Conservation (phyloP, 2,797 vertebrate genomes). For the Lindbergichthys nudifrons region DNA sequence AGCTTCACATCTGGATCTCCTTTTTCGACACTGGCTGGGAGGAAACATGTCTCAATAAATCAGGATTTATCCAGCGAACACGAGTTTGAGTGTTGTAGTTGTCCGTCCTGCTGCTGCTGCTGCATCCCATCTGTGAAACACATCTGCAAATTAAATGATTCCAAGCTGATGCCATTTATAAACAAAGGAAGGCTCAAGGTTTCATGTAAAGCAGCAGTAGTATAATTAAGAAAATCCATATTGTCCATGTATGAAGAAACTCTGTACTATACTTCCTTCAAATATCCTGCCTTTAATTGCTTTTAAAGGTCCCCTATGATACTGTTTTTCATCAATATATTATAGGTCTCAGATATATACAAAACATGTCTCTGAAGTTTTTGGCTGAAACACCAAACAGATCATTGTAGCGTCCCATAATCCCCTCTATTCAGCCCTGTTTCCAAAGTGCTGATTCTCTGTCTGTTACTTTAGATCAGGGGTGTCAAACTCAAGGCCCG, state of each 20-base stretch:
- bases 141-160: conserved; percentile 55
- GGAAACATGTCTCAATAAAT: conserved; percentile 63
- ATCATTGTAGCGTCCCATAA: too few species aligned
- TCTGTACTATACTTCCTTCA: background rate
- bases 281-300: conserved; percentile 17
- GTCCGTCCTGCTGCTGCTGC: conserved; percentile 14
- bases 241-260: background rate
- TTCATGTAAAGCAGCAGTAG: background rate
- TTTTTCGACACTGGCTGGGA: conserved; percentile 47
- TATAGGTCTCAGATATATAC: too few species aligned
- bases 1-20: conserved; percentile 58
- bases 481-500: too few species aligned
- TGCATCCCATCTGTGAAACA: conserved; percentile 62
- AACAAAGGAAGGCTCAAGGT: conserved; percentile 34
- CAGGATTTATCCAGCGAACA: conserved; percentile 60
- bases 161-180: conserved; percentile 50
- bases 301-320: conserved; percentile 7
- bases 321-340: too few species aligned
- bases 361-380: too few species aligned
- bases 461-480: too few species aligned
- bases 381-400: too few species aligned
- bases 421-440: too few species aligned
- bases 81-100: conserved; percentile 51
- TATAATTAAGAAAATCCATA: background rate
- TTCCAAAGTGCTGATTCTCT: too few species aligned